Evolutionary conservation across 2,888 invertebrate genomes (phyloP), one percentile per base, ranked within the genome.

Genomic region (Lymantria monacha): DNA sequence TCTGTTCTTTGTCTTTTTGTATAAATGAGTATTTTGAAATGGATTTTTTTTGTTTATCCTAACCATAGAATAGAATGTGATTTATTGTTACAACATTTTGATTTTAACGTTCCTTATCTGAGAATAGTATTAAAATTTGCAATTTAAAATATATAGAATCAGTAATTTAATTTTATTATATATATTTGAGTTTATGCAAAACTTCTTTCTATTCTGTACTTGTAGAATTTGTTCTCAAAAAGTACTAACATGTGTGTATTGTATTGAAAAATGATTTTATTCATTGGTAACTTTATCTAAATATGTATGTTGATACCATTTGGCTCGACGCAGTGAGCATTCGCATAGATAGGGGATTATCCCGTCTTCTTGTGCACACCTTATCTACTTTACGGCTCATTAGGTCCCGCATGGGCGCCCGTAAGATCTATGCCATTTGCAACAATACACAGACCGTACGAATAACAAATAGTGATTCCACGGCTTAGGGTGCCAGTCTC

Each of bases 321-420:
- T 68, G 72, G 66, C 71, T 64, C 70, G 65, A 70, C 72, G 80
- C 76, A 78, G 72, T 79, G 80, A 85, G 76, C 77, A 77, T 78
- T 66, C 73, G 66, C 74, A 76, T 69, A 84, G 85, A 87, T 87
- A 85, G 78, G 75, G 79, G 78, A 76, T 81, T 83, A 87, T 87
- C 81, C 81, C 80, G 82, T 80, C 79, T 80, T 73, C 79, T 81
- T 71, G 71, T 76, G 79, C 77, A 67, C 79, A 83, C 84, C 92
- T 92, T 92, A 93, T 93, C 93, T 92, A 77, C 83, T 93, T 93
- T 89, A 92, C 92, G 86, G 88, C 86, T 91, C 92, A 91, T 91
- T 91, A 91, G 85, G 81, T 81, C 74, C 70, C 82, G 76, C 81
- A 83, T 81, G 75, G 76, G 74, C 69, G 79, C 73, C 79, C 76